phyloP scores from a whole-genome alignment of 1,140 invertebrate species.

The Nasonia vitripennis region DNA sequence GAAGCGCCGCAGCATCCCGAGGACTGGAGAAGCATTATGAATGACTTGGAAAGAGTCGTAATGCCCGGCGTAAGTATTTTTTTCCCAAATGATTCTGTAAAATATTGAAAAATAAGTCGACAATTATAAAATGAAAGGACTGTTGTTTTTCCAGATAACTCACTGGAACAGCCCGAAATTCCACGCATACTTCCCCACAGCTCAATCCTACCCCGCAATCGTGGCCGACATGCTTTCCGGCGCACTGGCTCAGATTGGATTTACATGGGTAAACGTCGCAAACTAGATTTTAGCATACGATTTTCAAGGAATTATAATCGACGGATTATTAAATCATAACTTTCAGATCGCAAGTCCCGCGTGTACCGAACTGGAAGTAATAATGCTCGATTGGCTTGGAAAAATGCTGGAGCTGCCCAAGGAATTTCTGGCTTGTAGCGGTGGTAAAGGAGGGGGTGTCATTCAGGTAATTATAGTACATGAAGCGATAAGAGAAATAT shows the following conservation, averaged over 20 bases:
- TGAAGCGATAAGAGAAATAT: no score
- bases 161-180: slow-evolving; percentile 99
- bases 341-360: slow-evolving; percentile 94
- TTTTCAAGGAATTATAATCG: not conserved
- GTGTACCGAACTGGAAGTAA: slow-evolving; percentile 97
- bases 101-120: no score
- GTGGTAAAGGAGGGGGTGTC: slow-evolving; percentile 92
- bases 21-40: slow-evolving; percentile 92
- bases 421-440: slow-evolving; percentile 88
- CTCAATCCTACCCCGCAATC: slow-evolving; percentile 94
- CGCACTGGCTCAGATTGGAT: slow-evolving; percentile 93
- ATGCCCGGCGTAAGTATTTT: slow-evolving; percentile 88
- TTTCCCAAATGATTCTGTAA: not conserved
- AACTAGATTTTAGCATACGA: slow-evolving; percentile 16
- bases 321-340: not conserved
- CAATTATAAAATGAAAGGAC: no score
- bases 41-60: slow-evolving; percentile 93
- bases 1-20: slow-evolving; percentile 88
- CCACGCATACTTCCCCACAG: slow-evolving; percentile 98
- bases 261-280: slow-evolving; percentile 83
- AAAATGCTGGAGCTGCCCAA: slow-evolving; percentile 94
- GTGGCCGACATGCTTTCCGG: slow-evolving; percentile 98
- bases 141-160: slow-evolving; percentile 79
- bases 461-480: slow-evolving; percentile 80
- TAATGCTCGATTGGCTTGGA: slow-evolving; percentile 98